Evolutionary conservation across 2,113 vertebrate species (phyloP).

Genomic region (Reinhardtius hippoglossoides): DNA sequence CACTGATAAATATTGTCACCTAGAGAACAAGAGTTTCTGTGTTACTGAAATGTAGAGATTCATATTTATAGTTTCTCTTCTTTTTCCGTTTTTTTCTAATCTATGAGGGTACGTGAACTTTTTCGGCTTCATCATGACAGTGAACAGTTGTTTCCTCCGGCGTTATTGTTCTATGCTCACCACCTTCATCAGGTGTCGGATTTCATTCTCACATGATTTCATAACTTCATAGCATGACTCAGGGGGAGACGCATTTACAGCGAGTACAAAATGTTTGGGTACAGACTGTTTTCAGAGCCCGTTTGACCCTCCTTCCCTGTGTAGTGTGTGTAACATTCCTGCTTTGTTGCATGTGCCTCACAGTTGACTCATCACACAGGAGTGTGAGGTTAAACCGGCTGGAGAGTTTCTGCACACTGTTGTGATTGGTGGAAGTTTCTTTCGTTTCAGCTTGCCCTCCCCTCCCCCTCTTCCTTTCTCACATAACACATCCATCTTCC

Average conservation of each 20-base stretch:
- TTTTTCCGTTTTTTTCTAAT: background rate
- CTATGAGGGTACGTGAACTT: background rate
- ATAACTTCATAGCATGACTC: slow-evolving; percentile 1
- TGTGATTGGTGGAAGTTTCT: slow-evolving; percentile 61
- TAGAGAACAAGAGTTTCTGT: background rate
- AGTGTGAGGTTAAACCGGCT: slow-evolving; percentile 74
- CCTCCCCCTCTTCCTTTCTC: slow-evolving; percentile 42
- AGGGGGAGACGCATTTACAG: slow-evolving; percentile 7
- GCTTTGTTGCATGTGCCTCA: slow-evolving; percentile 62
- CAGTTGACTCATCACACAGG: slow-evolving; percentile 79
- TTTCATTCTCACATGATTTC: background rate
- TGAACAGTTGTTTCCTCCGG: background rate
- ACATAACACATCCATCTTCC: slow-evolving; percentile 46
- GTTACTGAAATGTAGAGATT: background rate
- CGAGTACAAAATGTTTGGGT: slow-evolving; percentile 71
- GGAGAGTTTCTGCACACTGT: slow-evolving; percentile 62
- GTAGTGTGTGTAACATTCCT: slow-evolving; percentile 68
- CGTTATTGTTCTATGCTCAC: background rate
- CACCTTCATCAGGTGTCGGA: background rate
- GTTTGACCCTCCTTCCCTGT: slow-evolving; percentile 31
- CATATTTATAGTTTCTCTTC: background rate
- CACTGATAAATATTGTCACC: background rate
- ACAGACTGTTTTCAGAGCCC: slow-evolving; percentile 70
- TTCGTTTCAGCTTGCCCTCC: slow-evolving; percentile 34
- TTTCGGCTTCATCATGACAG: background rate